These are phyloP conservation scores for Allygus modestus DNA, from an alignment of 2,888 invertebrate species.

Conservation along the genomic window DNA sequence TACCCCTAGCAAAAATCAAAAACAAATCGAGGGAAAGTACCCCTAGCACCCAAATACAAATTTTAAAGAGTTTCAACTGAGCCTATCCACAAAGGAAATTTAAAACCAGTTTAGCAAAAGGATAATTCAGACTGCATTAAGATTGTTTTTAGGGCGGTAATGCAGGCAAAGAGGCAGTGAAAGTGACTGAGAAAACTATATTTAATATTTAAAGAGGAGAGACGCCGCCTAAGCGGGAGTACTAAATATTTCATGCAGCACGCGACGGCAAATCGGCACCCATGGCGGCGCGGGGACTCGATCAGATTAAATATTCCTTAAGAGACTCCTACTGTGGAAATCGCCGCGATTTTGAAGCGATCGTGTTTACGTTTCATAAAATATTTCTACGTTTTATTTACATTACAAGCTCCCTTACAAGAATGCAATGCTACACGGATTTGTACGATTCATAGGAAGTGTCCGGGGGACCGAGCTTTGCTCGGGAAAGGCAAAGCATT, in stretches of 20 bases:
- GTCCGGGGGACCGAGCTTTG: too few species aligned
- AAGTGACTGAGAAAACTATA: constrained; percentile 29
- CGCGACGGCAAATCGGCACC: constrained; percentile 21
- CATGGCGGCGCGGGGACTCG: background rate
- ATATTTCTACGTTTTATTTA: too few species aligned
- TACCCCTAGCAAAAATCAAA: too few species aligned
- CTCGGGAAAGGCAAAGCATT: too few species aligned
- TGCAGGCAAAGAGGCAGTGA: background rate
- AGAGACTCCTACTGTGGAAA: background rate
- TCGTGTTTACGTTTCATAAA: background rate
- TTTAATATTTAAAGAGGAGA: constrained; percentile 32
- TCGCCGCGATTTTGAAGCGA: background rate
- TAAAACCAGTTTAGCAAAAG: background rate
- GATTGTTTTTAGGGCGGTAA: background rate
- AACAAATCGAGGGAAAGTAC: too few species aligned
- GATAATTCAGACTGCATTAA: background rate
- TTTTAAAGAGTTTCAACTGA: background rate
- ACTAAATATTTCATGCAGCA: constrained; percentile 29
- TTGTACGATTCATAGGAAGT: too few species aligned
- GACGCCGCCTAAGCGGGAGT: constrained; percentile 24
- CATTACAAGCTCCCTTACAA: too few species aligned
- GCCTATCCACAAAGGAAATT: background rate
- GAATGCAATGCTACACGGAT: too few species aligned
- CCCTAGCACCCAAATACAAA: too few species aligned
- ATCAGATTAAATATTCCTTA: background rate